phyloP scores from a whole-genome alignment of 1,140 invertebrate species.

The Drosophila lini region DNA sequence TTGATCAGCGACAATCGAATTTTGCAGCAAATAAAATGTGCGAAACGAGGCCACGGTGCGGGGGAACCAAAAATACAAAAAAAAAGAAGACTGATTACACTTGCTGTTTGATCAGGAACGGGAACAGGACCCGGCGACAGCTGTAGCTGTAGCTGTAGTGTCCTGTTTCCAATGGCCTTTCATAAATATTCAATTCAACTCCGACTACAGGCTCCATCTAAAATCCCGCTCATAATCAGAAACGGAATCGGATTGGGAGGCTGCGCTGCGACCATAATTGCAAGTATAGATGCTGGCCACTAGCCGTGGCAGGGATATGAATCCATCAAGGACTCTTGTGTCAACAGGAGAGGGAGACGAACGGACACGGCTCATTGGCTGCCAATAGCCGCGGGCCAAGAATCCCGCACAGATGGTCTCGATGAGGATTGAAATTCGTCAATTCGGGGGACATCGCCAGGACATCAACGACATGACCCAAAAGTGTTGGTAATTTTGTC shows the following conservation, averaged over 20 bases:
- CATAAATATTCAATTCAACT: constrained; percentile 77
- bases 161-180: constrained; percentile 39
- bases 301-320: constrained; percentile 47
- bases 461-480: constrained; percentile 40
- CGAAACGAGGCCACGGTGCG: constrained; percentile 18
- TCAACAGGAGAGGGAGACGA: constrained; percentile 52
- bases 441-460: constrained; percentile 38
- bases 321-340: constrained; percentile 73
- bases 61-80: constrained; percentile 7
- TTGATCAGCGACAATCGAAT: constrained; percentile 84
- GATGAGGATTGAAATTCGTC: constrained; percentile 70
- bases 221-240: constrained; percentile 63
- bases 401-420: constrained; percentile 78
- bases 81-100: constrained; percentile 63
- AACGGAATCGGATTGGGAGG: constrained; percentile 43
- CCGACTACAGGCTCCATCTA: constrained; percentile 49
- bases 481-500: constrained; percentile 63
- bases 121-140: constrained; percentile 35
- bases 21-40: constrained; percentile 77
- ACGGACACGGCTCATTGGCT: constrained; percentile 70
- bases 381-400: constrained; percentile 76
- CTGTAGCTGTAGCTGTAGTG: constrained; percentile 23
- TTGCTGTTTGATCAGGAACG: constrained; percentile 75
- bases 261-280: constrained; percentile 60
- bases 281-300: constrained; percentile 34